Conservation (phyloP, 2,888 invertebrate genomes). For the Ditylenchus weischeri region DNA sequence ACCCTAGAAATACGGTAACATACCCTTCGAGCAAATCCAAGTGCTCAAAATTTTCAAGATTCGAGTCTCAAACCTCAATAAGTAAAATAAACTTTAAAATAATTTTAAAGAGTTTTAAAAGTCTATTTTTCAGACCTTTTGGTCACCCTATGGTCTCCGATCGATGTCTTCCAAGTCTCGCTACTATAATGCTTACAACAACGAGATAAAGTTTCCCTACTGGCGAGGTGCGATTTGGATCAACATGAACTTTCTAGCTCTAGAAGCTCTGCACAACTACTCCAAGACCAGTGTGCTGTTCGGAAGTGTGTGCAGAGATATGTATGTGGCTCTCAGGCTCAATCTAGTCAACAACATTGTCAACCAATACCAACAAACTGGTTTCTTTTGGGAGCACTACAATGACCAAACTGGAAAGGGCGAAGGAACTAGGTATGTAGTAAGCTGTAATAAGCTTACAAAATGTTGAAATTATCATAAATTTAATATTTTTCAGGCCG, state of each 20-base stretch:
- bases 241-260: constrained; percentile 87
- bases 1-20: too few relatives aligned
- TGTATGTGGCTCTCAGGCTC: constrained; percentile 66
- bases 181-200: constrained; percentile 84
- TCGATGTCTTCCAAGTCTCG: constrained; percentile 83
- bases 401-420: constrained; percentile 84
- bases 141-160: constrained; percentile 80
- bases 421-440: constrained; percentile 72
- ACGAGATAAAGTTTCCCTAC: constrained; percentile 95
- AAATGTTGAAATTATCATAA: not conserved
- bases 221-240: constrained; percentile 94
- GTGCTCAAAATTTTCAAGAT: not conserved
- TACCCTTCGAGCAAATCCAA: not conserved
- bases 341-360: constrained; percentile 41
- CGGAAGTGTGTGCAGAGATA: constrained; percentile 37
- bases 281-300: constrained; percentile 30
- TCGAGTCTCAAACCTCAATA: not conserved
- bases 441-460: too few relatives aligned
- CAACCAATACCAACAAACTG: constrained; percentile 66
- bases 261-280: constrained; percentile 71
- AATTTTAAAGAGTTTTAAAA: not conserved
- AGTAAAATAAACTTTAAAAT: not conserved
- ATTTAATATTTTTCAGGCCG: constrained; percentile 68
- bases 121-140: constrained; percentile 59
- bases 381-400: constrained; percentile 97